Conservation (phyloP, 2,888 invertebrate genomes). For the Andrena hattorfiana region DNA sequence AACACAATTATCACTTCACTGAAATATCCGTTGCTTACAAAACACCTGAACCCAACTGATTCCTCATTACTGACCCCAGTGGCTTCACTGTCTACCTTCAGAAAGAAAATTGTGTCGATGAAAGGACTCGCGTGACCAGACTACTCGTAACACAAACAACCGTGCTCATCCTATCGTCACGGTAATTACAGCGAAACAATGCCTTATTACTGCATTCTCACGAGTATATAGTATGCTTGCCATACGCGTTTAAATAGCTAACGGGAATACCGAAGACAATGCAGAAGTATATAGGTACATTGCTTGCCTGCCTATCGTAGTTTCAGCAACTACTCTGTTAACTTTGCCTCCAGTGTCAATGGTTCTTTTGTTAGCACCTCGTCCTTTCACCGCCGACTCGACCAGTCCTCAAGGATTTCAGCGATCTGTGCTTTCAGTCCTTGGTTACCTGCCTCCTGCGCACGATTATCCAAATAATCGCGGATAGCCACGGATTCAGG, state of each 20-base stretch:
- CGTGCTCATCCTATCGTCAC: not conserved
- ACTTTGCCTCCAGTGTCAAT: conserved; percentile 16
- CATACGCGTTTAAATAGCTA: conserved; percentile 13
- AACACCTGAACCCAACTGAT: not conserved
- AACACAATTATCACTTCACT: not conserved
- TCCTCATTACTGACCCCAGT: not conserved
- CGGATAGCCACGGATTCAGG: conserved; percentile 16
- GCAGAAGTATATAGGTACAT: not conserved
- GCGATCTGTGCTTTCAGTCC: conserved; percentile 39
- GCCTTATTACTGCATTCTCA: conserved; percentile 9
- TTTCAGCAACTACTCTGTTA: conserved; percentile 35
- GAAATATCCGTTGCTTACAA: not conserved
- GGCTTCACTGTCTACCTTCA: not conserved
- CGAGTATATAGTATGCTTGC: conserved; percentile 10
- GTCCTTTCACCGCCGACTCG: conserved; percentile 37
- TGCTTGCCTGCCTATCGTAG: conserved; percentile 2
- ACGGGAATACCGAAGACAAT: conserved; percentile 51
- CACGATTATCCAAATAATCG: conserved; percentile 4
- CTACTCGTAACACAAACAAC: not conserved
- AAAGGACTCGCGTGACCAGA: not conserved
- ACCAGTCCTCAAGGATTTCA: conserved; percentile 51
- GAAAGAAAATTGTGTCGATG: not conserved
- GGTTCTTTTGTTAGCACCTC: conserved; percentile 46
- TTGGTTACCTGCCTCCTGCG: conserved; percentile 21
- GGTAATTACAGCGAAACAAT: conserved; percentile 37